These are phyloP conservation scores for Cataglyphis rosenhaueri DNA, from an alignment of 2,888 invertebrate genomes.

Conservation along the genomic window DNA sequence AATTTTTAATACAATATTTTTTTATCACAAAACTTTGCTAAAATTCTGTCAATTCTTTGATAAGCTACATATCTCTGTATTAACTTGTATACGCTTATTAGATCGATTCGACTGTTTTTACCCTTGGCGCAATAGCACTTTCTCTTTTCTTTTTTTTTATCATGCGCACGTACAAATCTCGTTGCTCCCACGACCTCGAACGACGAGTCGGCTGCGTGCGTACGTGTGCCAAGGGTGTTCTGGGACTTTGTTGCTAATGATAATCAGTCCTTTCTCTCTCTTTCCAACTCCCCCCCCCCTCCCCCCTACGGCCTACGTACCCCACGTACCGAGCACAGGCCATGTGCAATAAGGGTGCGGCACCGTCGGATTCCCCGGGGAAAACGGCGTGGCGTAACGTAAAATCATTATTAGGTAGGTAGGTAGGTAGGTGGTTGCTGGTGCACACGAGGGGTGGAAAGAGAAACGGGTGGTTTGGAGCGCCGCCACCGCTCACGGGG, in stretches of 20 bases:
- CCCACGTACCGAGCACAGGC: slow-evolving; percentile 78
- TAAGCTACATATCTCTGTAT: background rate
- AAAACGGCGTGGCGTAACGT: slow-evolving; percentile 84
- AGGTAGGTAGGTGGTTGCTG: slow-evolving; percentile 80
- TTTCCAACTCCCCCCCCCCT: slow-evolving; percentile 57
- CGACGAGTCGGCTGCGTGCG: slow-evolving; percentile 61
- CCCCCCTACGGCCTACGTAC: slow-evolving; percentile 60
- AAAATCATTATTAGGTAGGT: slow-evolving; percentile 85
- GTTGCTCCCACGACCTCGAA: slow-evolving; percentile 60
- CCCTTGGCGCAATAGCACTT: slow-evolving; percentile 6
- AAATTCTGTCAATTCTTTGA: slow-evolving; percentile 11
- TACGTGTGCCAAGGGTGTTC: slow-evolving; percentile 75
- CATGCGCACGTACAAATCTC: slow-evolving; percentile 58
- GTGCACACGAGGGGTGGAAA: slow-evolving; percentile 75
- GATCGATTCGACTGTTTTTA: slow-evolving; percentile 38
- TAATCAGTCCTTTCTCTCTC: slow-evolving; percentile 80
- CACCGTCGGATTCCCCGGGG: slow-evolving; percentile 84
- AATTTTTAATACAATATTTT: background rate
- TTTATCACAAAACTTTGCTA: background rate
- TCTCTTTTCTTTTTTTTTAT: slow-evolving; percentile 38
- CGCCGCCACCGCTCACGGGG: slow-evolving; percentile 69
- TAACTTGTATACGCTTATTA: slow-evolving; percentile 20
- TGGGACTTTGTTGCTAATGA: slow-evolving; percentile 81
- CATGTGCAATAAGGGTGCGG: slow-evolving; percentile 86
- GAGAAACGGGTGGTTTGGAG: slow-evolving; percentile 69